A percentile compares a stretch with the other conserved stretches of the same genome.
Conservation (phyloP, 2,888 invertebrate genomes). For the Heliconius hortense region DNA sequence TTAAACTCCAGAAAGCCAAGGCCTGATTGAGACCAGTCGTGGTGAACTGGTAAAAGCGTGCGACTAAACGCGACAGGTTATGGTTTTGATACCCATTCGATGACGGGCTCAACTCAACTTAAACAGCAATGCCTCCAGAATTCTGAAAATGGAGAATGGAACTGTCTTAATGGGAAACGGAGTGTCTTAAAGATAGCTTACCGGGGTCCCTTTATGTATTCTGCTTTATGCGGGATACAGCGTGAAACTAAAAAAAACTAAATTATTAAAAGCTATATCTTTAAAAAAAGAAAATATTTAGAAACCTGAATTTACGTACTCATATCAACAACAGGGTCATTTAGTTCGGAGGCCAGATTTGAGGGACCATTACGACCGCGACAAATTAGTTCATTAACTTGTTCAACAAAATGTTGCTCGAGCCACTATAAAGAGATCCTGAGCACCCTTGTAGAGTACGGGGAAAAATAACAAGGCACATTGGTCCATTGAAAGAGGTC, state of each 20-base stretch:
- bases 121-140: neutral
- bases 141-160: no score
- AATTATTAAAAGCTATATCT: neutral
- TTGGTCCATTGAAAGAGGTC: constrained; percentile 42
- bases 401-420: constrained; percentile 49
- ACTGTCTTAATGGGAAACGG: no score
- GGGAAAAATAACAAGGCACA: constrained; percentile 34
- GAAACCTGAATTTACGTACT: constrained; percentile 37
- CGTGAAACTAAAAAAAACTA: neutral
- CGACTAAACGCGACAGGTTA: neutral
- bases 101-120: no score
- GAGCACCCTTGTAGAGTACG: constrained; percentile 32
- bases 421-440: constrained; percentile 45
- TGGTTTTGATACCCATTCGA: neutral
- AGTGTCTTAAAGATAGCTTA: no score
- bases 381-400: constrained; percentile 64
- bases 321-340: constrained; percentile 49
- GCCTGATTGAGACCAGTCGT: neutral
- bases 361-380: constrained; percentile 54
- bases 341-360: constrained; percentile 54
- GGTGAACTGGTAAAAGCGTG: no score
- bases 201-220: no score
- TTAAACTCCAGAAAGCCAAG: neutral
- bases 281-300: neutral
- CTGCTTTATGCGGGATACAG: no score